phyloP scores from a whole-genome alignment of 2,888 invertebrate species.

The Melieria crassipennis region DNA sequence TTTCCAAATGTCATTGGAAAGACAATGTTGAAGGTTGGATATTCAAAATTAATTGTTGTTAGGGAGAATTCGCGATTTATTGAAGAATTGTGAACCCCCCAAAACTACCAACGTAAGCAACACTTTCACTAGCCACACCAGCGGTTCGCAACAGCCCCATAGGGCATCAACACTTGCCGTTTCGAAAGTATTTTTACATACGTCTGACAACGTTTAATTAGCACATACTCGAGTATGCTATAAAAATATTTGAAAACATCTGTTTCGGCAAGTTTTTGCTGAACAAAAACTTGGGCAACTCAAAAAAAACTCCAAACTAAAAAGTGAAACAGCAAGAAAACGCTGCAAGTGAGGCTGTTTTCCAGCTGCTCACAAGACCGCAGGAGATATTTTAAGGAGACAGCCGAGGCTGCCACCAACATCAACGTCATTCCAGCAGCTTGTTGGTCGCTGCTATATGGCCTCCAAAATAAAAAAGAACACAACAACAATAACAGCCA shows the following conservation, averaged over 20 bases:
- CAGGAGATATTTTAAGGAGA: constrained; percentile 53
- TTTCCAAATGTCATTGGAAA: too few relatives aligned
- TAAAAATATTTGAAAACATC: constrained; percentile 27
- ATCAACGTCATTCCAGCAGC: constrained; percentile 6
- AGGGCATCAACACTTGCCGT: too few relatives aligned
- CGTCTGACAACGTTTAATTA: too few relatives aligned
- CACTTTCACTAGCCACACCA: background rate
- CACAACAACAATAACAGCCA: constrained; percentile 28
- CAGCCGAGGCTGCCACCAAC: constrained; percentile 37
- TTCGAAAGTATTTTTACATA: too few relatives aligned
- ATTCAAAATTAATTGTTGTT: too few relatives aligned
- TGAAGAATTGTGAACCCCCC: too few relatives aligned
- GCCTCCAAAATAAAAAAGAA: constrained; percentile 20
- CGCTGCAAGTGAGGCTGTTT: constrained; percentile 24
- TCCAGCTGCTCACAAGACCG: constrained; percentile 54
- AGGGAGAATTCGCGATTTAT: too few relatives aligned
- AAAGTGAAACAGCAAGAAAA: constrained; percentile 33
- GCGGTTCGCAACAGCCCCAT: too few relatives aligned
- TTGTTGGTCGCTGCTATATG: background rate
- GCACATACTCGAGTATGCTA: background rate
- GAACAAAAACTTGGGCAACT: background rate
- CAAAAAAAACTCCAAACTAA: constrained; percentile 20
- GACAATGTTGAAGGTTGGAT: too few relatives aligned
- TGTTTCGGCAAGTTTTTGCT: constrained; percentile 23
- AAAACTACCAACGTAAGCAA: background rate